These are phyloP conservation scores for Cheilosia scutellata DNA, from an alignment of 2,888 invertebrate species.

Conservation along the genomic window DNA sequence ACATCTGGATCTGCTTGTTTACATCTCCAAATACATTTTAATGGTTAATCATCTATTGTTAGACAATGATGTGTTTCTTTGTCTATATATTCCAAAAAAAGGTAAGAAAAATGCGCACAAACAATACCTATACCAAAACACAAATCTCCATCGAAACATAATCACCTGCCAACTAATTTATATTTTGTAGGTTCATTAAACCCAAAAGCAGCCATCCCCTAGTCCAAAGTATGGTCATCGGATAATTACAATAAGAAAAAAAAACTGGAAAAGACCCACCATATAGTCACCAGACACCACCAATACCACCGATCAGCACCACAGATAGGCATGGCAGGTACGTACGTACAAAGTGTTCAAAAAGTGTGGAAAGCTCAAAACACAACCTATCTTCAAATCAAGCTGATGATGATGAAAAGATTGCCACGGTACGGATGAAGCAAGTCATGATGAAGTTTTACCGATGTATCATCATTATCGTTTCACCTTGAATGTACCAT, in stretches of 20 bases:
- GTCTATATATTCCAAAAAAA: conserved; percentile 6
- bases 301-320: too few relatives aligned
- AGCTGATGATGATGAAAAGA: conserved; percentile 46
- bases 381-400: conserved; percentile 35
- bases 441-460: conserved; percentile 38
- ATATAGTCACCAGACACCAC: conserved; percentile 3
- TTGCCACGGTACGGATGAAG: conserved; percentile 35
- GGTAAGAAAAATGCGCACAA: conserved; percentile 40
- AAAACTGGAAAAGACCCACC: conserved; percentile 41
- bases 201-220: conserved; percentile 22
- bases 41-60: conserved; percentile 44
- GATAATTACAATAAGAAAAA: background rate
- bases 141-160: conserved; percentile 25
- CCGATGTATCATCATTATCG: conserved; percentile 40
- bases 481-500: conserved; percentile 67
- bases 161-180: conserved; percentile 35
- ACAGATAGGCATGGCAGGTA: too few relatives aligned
- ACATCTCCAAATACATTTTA: conserved; percentile 24
- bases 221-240: conserved; percentile 22
- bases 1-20: conserved; percentile 32
- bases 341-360: background rate
- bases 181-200: conserved; percentile 58
- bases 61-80: conserved; percentile 39
- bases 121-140: conserved; percentile 6
- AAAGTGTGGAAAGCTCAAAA: conserved; percentile 21